These are phyloP conservation scores for Argyrosomus japonicus DNA, from an alignment of 2,113 vertebrate species.

Conservation along the genomic window DNA sequence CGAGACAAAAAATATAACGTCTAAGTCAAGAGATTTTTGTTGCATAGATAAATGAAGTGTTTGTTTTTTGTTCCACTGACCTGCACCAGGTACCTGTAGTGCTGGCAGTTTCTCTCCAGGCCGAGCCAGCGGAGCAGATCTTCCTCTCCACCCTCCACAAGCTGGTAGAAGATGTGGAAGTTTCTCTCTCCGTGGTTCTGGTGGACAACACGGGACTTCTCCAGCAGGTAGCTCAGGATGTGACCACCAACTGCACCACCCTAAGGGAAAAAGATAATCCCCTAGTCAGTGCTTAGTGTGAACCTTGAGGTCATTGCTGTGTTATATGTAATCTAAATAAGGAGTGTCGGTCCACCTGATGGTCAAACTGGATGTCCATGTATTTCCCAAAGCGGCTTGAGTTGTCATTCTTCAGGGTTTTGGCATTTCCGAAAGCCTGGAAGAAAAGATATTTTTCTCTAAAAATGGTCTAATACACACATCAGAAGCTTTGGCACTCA, in stretches of 20 bases:
- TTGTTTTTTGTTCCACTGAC: conserved; percentile 58
- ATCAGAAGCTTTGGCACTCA: not conserved
- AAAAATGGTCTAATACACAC: not conserved
- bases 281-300: not conserved
- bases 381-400: conserved; percentile 99
- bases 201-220: conserved; percentile 95
- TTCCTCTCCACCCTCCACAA: conserved; percentile 92
- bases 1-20: not conserved
- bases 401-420: conserved; percentile 97
- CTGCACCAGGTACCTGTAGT: conserved; percentile 77
- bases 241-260: conserved; percentile 94
- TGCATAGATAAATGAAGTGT: not conserved
- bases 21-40: not conserved
- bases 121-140: conserved; percentile 90
- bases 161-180: conserved; percentile 98
- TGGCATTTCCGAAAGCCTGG: conserved; percentile 98
- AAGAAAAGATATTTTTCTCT: not conserved
- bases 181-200: conserved; percentile 96
- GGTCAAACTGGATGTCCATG: conserved; percentile 99
- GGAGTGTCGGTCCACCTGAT: conserved; percentile 85
- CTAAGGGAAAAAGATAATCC: conserved; percentile 72
- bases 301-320: not conserved
- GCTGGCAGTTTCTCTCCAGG: conserved; percentile 89
- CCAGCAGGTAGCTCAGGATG: conserved; percentile 96
- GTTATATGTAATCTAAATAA: not conserved